These are phyloP conservation scores for Lateolabrax maculatus DNA, from an alignment of 2,797 vertebrate genomes.

Conservation along the genomic window DNA sequence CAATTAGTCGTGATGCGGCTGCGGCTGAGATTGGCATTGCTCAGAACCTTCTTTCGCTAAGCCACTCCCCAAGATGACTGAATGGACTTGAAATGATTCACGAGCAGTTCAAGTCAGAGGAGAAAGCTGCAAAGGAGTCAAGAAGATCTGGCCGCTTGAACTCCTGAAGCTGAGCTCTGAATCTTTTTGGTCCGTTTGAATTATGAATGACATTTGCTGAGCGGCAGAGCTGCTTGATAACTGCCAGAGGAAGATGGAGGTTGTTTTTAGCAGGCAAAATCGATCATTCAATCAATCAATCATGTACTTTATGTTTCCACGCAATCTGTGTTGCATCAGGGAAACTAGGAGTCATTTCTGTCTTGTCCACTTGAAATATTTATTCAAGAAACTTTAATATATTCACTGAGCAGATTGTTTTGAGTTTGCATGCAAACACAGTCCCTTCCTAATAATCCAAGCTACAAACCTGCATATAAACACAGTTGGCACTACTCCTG, in stretches of 20 bases:
- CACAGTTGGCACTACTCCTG: conserved; percentile 57
- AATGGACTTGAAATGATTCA: conserved; percentile 60
- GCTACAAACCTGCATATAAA: conserved; percentile 61
- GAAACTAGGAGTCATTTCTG: conserved; percentile 1
- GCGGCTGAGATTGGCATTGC: not conserved
- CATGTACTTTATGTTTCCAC: conserved; percentile 15
- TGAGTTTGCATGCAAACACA: conserved; percentile 27
- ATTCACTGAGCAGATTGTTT: conserved; percentile 9
- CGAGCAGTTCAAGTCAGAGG: conserved; percentile 9
- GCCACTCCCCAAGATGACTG: conserved; percentile 15
- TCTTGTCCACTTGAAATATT: conserved; percentile 11
- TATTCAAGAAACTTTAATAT: conserved; percentile 16
- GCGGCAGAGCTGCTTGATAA: conserved; percentile 51
- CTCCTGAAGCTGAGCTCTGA: conserved; percentile 53
- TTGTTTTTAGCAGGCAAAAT: conserved; percentile 42
- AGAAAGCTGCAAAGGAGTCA: conserved; percentile 35
- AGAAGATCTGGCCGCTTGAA: conserved; percentile 28
- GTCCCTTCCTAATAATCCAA: conserved; percentile 40
- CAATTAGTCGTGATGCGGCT: not conserved
- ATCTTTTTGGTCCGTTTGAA: conserved; percentile 62
- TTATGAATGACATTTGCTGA: conserved; percentile 76
- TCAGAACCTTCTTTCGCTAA: no score
- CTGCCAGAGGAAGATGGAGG: conserved; percentile 33
- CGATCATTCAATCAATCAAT: conserved; percentile 57
- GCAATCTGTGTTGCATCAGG: not conserved